Base-by-base conservation (phyloP, 1,140 invertebrate genomes). In the Theocolax elegans region DNA sequence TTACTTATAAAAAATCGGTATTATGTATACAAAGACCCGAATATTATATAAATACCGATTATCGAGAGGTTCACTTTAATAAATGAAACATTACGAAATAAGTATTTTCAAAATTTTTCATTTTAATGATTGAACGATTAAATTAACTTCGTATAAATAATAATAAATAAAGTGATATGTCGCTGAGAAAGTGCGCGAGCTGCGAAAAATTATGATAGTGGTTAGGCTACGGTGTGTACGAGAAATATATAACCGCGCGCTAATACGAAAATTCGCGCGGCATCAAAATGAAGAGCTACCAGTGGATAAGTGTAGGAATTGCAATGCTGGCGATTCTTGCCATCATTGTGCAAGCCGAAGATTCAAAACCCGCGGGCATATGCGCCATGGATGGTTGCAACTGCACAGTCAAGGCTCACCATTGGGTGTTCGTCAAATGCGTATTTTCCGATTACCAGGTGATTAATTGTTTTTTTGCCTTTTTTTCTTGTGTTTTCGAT, bases 381-480 rank as follows among this genome's bases (percentile, higher is more conserved):
- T 91, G 89, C 77, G 82, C 86, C 21, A 83, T 87, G 74, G 79
- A 85, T 42, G 89, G 85, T 75, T 91, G 90, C 80, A 86, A 87
- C 67, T 91, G 90, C 76, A 86, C 85, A 42, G 81, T 87, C 35
- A 87, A 84, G 35, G 83, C 84, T 40, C 86, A 88, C 56, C 86
- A 83, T 31, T 90, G 90, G 89, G 87, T 87, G 72, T 88, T 83
- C 73, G 85, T 91, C 75, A 91, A 90, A 82, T 91, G 90, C 78
- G 87, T 88, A 71, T 87, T 91, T 74, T 81, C 85, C 49, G 77
- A 82, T 42, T 77, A 87, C 76, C 87, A 91, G 89, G 90, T 90
- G 87, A 85, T 27, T 54, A 27, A 21, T 10, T 35, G 4, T 35
- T 35, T 6, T 35, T 35, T 35, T 35, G 31, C 10, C 10, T 35